A percentile compares a stretch with the other conserved stretches of the same genome.
Conservation (phyloP, 2,888 invertebrate species). For the Drosophila affinis region DNA sequence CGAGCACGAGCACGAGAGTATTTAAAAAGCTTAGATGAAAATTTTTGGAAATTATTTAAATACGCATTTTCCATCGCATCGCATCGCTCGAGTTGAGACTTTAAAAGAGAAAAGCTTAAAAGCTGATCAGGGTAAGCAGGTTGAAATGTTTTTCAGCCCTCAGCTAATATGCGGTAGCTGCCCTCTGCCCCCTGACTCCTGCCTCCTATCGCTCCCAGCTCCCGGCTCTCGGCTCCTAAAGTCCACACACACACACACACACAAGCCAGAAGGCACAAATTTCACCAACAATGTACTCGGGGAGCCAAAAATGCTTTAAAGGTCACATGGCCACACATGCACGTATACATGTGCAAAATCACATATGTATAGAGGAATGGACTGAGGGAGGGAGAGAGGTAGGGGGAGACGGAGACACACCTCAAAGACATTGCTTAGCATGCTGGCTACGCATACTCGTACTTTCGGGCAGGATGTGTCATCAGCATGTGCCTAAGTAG, state of each 20-base stretch:
- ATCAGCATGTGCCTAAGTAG: conserved; percentile 16
- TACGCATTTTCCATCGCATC: not conserved
- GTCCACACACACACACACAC: conserved; percentile 11
- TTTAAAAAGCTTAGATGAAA: not conserved
- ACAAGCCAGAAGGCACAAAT: conserved; percentile 26
- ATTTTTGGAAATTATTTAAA: not conserved
- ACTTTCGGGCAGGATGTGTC: conserved; percentile 16
- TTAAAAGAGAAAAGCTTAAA: not conserved
- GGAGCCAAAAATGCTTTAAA: conserved; percentile 39
- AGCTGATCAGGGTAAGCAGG: not conserved
- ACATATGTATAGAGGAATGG: too few relatives aligned
- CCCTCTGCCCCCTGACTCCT: not conserved
- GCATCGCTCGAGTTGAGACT: not conserved
- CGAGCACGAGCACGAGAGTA: not conserved
- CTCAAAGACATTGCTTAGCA: conserved; percentile 60
- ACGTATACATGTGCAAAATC: not conserved
- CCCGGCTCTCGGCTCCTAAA: not conserved
- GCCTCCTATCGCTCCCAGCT: not conserved
- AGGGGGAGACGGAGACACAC: not conserved
- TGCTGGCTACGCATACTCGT: conserved; percentile 53
- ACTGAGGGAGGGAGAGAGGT: not conserved
- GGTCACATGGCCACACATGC: not conserved
- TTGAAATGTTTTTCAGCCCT: not conserved
- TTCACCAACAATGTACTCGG: conserved; percentile 56
- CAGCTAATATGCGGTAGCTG: conserved; percentile 15